A percentile compares a stretch with the other conserved stretches of the same genome.
These are phyloP conservation scores for Diadegma fenestrale DNA, from an alignment of 2,888 invertebrate species.

Conservation along the genomic window DNA sequence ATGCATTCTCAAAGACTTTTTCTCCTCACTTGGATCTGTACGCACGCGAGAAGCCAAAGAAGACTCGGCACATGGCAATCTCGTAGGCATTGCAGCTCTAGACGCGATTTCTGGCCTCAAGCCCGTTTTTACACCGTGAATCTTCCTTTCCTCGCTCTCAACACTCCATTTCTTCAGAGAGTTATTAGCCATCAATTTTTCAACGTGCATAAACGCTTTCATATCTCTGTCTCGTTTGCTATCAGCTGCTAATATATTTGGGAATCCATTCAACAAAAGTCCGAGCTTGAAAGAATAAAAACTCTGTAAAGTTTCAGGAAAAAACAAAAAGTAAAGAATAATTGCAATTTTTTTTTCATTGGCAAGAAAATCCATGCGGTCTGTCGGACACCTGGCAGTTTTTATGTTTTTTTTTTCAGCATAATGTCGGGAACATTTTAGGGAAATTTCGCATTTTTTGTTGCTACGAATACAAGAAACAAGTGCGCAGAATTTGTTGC, in stretches of 20 bases:
- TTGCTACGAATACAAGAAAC: neutral
- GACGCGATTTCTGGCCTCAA: slow-evolving; percentile 12
- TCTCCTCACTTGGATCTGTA: slow-evolving; percentile 39
- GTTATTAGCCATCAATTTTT: slow-evolving; percentile 41
- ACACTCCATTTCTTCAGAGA: slow-evolving; percentile 24
- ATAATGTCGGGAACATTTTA: too few relatives aligned
- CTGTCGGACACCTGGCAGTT: too few relatives aligned
- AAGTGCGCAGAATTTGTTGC: neutral
- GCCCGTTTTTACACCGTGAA: slow-evolving; percentile 35
- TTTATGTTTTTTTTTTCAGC: too few relatives aligned
- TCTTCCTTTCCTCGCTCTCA: slow-evolving; percentile 8
- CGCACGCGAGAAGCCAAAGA: slow-evolving; percentile 47
- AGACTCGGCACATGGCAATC: slow-evolving; percentile 17
- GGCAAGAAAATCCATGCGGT: too few relatives aligned
- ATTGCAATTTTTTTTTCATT: neutral
- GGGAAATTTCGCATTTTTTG: neutral
- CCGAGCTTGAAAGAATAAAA: neutral
- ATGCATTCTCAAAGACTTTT: slow-evolving; percentile 45
- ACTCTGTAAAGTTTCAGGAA: neutral
- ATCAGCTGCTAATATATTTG: neutral
- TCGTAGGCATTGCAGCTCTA: neutral
- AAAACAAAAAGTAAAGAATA: neutral
- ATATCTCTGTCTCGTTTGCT: neutral
- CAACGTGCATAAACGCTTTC: slow-evolving; percentile 13
- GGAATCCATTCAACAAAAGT: neutral